Percentiles rank a stretch among this genome's conserved stretches.
Conservation (phyloP, 2,888 invertebrate species). For the Crepidodera aurea region DNA sequence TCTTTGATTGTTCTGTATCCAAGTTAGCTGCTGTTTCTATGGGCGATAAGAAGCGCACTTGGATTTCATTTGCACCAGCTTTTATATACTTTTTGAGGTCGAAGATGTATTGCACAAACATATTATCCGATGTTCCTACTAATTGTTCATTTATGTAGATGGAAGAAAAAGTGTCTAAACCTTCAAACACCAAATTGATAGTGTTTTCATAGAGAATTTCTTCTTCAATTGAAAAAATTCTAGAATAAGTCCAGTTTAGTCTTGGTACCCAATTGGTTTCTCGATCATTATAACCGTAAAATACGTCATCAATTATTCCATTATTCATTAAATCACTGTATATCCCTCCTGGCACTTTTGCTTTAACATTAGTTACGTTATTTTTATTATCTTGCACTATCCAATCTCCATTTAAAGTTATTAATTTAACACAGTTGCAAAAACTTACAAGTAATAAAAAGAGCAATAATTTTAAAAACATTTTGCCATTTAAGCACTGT, state of each 20-base stretch:
- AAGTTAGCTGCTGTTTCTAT: conserved; percentile 47
- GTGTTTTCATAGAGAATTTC: conserved; percentile 54
- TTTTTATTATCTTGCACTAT: conserved; percentile 29
- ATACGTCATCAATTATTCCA: conserved; percentile 69
- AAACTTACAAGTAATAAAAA: background rate
- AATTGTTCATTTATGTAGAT: conserved; percentile 74
- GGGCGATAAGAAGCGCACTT: conserved; percentile 58
- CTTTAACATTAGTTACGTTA: conserved; percentile 52
- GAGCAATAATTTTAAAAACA: background rate
- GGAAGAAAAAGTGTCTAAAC: conserved; percentile 84
- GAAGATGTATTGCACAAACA: conserved; percentile 83
- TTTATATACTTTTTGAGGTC: conserved; percentile 64
- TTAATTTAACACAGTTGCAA: background rate
- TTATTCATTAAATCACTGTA: conserved; percentile 75
- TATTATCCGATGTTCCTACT: conserved; percentile 77
- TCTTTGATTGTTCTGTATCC: conserved; percentile 47
- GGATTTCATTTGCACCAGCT: conserved; percentile 24
- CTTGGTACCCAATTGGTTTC: conserved; percentile 83
- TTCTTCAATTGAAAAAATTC: conserved; percentile 64
- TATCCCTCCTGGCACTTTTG: conserved; percentile 79
- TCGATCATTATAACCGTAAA: conserved; percentile 79
- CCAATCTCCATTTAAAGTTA: conserved; percentile 41
- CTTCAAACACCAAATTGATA: conserved; percentile 76
- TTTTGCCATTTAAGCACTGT: background rate
- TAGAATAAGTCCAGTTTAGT: conserved; percentile 80